Evolutionary conservation across 2,888 invertebrate species (phyloP), one percentile per base, ranked within the genome.

Genomic region (Eristalinus aeneus): DNA sequence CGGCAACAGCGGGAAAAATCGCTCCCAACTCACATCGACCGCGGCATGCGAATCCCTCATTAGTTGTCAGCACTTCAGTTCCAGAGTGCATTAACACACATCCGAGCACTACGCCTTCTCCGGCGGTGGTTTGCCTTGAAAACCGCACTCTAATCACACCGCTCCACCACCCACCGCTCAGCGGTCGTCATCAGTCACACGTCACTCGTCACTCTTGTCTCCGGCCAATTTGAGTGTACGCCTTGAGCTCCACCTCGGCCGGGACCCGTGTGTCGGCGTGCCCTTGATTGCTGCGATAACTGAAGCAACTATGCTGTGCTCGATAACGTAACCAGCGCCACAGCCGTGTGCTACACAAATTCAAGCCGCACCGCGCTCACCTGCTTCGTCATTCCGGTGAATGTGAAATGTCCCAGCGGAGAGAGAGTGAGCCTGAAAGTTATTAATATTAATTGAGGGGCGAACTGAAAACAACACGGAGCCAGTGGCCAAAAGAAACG

Each of bases 401-500:
- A 67, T 76, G 72, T 32, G 10, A 53, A 76, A 80, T 68, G 72
- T 80, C 85, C 72, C 80, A 39, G 63, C 31, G 69, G 83, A 60
- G 61, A 54, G 58, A 68, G 34, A n/a, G n/a, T 65, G n/a, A 39
- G 72, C 72, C 72, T 68, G 63, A 76, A 72, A 27, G 67, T 80
- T 72, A 85, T 85, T 80, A 80, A 80, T 85, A 85, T 85, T 80
- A 85, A 85, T 80, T 85, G 72, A 85, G 39, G 80, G 80, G 76
- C 39, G 68, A 75, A 72, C 31, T 22, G 10, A 61, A 61, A 61
- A 61, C 34, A 61, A 61, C 27, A 16, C 31, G n/a, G n/a, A n/a
- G n/a, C n/a, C n/a, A n/a, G n/a, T n/a, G n/a, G n/a, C n/a, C n/a
- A n/a, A 65, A 56, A 27, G 20, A 34, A 63, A 73, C 34, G 53